Conservation (phyloP, 2,113 vertebrate species). For the Psilopsiagon aymara region DNA sequence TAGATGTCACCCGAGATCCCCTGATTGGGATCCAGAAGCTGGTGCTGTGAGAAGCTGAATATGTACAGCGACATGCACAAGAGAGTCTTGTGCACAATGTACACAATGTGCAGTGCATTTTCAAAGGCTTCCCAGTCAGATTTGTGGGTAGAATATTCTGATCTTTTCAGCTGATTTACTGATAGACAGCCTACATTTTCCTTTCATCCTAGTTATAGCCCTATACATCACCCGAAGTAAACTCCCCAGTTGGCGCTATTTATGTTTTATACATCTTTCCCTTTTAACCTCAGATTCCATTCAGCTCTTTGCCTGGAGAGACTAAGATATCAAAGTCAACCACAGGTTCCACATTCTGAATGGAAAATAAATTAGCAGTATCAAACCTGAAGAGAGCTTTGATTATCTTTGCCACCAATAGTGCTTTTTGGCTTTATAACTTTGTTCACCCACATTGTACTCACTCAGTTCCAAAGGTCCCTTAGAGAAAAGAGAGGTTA, state of each 20-base stretch:
- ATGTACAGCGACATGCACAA: rapidly evolving
- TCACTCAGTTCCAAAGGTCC: neutral
- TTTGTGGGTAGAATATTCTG: neutral
- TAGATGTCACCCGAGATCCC: neutral
- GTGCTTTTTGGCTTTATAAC: neutral
- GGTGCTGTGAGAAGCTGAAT: neutral
- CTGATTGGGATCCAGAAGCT: neutral
- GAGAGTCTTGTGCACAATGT: neutral
- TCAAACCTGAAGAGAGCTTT: neutral
- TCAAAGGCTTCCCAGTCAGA: neutral
- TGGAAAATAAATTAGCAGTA: neutral
- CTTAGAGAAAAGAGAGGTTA: neutral
- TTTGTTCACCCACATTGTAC: neutral
- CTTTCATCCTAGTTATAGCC: neutral
- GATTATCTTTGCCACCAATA: neutral
- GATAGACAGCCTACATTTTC: neutral
- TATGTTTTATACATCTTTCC: neutral
- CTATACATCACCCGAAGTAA: neutral
- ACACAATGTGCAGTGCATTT: neutral
- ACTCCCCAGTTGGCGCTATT: neutral
- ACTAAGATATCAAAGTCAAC: neutral
- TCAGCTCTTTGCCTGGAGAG: neutral
- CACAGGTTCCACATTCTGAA: neutral
- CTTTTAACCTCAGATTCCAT: neutral
- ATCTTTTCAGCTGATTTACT: neutral